Conservation (phyloP, 2,797 vertebrate genomes). For the Petrocephalus sullivani region DNA sequence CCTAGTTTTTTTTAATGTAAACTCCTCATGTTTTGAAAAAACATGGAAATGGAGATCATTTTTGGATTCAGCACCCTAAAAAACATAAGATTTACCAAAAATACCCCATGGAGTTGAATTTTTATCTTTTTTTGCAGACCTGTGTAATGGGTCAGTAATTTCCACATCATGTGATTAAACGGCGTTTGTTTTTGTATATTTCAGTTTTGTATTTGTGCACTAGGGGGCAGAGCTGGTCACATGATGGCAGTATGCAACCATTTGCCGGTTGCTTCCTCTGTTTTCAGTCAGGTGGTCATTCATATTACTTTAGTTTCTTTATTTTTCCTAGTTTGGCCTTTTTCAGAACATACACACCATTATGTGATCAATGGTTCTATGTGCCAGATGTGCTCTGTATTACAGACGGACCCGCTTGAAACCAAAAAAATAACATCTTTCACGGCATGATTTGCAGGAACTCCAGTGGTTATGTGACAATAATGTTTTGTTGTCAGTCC, state of each 20-base stretch:
- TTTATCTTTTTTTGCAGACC: no score
- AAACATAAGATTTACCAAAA: no score
- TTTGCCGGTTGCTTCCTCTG: not conserved
- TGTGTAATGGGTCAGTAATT: no score
- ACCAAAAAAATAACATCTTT: not conserved
- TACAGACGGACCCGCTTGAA: not conserved
- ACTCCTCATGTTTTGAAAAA: no score
- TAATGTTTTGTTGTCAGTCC: slow-evolving; percentile 15
- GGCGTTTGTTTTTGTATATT: not conserved
- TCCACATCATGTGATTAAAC: not conserved
- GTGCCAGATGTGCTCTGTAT: not conserved
- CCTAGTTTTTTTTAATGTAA: no score
- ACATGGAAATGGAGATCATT: no score
- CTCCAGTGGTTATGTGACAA: not conserved
- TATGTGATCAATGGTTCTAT: not conserved
- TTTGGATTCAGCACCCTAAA: no score
- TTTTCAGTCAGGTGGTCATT: not conserved
- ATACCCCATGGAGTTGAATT: no score
- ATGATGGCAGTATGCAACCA: not conserved
- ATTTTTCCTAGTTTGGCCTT: not conserved
- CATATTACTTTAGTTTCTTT: not conserved
- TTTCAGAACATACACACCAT: not conserved
- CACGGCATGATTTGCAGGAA: not conserved
- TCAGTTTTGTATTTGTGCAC: not conserved
- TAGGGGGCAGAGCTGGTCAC: not conserved